Percentiles rank a stretch among this genome's conserved stretches.
These are phyloP conservation scores for Microtus pennsylvanicus DNA, from an alignment of 2,113 vertebrate genomes.

Conservation along the genomic window DNA sequence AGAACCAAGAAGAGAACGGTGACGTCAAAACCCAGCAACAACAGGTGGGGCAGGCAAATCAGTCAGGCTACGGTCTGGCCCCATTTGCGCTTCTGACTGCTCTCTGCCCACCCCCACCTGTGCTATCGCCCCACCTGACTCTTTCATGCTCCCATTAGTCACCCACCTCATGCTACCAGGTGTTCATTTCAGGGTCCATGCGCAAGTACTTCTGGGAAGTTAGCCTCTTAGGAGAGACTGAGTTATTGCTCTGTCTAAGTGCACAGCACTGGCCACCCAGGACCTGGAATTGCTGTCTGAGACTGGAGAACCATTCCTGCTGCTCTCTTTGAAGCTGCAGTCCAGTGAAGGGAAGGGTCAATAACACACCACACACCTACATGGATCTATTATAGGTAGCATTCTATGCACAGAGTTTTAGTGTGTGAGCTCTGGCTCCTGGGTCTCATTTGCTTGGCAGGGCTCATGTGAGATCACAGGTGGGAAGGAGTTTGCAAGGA, in stretches of 20 bases:
- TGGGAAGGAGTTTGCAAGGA: not conserved
- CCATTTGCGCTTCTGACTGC: rapidly evolving
- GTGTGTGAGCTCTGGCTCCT: not conserved
- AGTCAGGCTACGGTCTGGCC: not conserved
- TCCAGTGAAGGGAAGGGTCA: not conserved
- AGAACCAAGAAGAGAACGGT: too few species aligned
- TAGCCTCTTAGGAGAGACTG: not conserved
- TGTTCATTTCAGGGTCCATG: not conserved
- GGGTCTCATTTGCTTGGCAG: not conserved
- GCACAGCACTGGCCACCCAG: too few species aligned
- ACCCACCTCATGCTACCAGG: not conserved
- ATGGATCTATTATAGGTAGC: too few species aligned
- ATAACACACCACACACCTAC: not conserved
- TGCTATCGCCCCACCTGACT: not conserved
- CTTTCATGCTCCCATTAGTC: too few species aligned
- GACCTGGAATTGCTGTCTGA: too few species aligned
- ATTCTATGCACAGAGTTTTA: not conserved
- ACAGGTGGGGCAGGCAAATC: conserved; percentile 55
- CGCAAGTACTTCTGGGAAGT: not conserved
- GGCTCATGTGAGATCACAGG: not conserved
- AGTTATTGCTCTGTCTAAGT: not conserved
- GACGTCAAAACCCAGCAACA: too few species aligned
- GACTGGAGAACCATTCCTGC: not conserved
- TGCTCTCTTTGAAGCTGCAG: not conserved
- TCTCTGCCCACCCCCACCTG: not conserved